Percentiles rank a stretch among this genome's conserved stretches.
Conservation (phyloP, 2,113 vertebrate species). For the Elachura formosa region DNA sequence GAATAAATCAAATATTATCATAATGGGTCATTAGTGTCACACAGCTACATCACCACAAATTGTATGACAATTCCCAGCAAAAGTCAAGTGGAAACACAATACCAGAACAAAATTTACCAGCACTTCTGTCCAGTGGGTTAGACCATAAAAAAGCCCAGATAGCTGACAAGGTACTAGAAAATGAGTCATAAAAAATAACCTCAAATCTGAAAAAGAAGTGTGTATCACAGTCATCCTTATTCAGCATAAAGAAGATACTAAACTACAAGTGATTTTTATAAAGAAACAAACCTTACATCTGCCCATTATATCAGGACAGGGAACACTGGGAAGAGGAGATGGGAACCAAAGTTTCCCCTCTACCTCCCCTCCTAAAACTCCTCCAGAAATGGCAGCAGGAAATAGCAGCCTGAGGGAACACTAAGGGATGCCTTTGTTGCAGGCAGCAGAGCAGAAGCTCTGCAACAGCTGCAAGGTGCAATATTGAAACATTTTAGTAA, state of each 20-base stretch:
- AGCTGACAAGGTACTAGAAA: not conserved
- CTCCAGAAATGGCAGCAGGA: not conserved
- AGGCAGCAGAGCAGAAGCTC: not conserved
- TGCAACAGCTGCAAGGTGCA: not conserved
- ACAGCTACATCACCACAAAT: not conserved
- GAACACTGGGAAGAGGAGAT: not conserved
- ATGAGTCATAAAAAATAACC: not conserved
- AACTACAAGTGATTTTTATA: not conserved
- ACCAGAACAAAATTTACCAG: not conserved
- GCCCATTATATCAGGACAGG: not conserved
- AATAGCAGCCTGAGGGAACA: not conserved
- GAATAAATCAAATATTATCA: not conserved
- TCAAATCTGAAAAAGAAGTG: not conserved
- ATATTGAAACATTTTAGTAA: not conserved
- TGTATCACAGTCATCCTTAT: not conserved
- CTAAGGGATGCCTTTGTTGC: not conserved
- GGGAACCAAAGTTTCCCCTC: not conserved
- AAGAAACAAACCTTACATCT: not conserved
- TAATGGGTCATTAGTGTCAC: not conserved
- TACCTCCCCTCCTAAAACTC: not conserved
- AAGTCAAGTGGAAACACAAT: not conserved
- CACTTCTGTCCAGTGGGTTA: not conserved
- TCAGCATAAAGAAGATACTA: not conserved
- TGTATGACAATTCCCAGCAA: not conserved
- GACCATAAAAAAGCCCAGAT: not conserved